Evolutionary conservation across 1,140 invertebrate species (phyloP).

Genomic region (Archegozetes longisetosus): DNA sequence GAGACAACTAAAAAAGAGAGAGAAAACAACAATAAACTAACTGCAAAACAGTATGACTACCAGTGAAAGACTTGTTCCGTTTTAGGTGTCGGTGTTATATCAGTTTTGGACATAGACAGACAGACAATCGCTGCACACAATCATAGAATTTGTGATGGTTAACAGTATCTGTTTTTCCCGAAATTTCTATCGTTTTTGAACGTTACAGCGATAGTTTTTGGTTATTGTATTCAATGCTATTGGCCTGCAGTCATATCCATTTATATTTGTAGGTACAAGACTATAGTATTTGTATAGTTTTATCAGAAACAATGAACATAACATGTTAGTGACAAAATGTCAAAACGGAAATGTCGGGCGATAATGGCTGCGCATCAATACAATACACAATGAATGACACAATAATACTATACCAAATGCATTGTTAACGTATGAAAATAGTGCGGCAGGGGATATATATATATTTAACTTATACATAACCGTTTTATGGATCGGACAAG

Average conservation of each 20-base stretch:
- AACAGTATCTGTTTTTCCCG: not conserved
- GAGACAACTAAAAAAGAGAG: not conserved
- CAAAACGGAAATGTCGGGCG: not conserved
- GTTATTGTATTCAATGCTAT: not conserved
- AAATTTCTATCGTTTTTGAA: not conserved
- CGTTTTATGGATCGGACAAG: too few relatives aligned
- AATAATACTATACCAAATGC: not conserved
- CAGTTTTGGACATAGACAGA: too few relatives aligned
- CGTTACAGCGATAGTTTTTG: not conserved
- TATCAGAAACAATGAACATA: not conserved
- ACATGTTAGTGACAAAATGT: not conserved
- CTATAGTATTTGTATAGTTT: not conserved
- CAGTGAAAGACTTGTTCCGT: too few relatives aligned
- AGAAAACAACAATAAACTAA: too few relatives aligned
- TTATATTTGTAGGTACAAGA: not conserved
- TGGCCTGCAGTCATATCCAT: not conserved
- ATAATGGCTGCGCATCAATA: not conserved
- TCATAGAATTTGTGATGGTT: not conserved
- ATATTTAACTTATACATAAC: too few relatives aligned
- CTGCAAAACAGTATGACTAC: too few relatives aligned
- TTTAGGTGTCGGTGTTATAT: too few relatives aligned
- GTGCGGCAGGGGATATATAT: not conserved
- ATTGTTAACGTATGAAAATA: not conserved
- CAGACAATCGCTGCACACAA: too few relatives aligned
- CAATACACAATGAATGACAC: not conserved